These are phyloP conservation scores for Lytechinus variegatus DNA, from an alignment of 35 echinoderm and acorn worm species.

Conservation along the genomic window DNA sequence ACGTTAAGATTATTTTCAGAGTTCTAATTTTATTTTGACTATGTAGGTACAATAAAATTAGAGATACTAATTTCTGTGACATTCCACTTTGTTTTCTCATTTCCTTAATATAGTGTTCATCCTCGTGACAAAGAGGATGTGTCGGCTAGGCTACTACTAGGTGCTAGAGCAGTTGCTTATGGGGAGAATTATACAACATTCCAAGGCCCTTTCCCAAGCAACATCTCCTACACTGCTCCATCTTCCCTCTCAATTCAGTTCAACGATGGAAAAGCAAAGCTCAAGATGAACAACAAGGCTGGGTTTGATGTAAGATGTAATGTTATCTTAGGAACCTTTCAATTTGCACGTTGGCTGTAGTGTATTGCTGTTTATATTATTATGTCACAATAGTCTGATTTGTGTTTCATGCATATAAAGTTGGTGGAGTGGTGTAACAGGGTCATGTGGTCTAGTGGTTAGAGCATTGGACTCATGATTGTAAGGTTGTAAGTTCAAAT, in stretches of 20 bases:
- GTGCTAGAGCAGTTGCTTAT: slow-evolving; percentile 61
- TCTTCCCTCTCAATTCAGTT: slow-evolving; percentile 44
- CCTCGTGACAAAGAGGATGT: slow-evolving; percentile 76
- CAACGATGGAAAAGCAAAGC: slow-evolving; percentile 45
- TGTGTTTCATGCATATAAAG: no score
- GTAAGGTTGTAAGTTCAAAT: no score
- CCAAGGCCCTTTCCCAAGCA: slow-evolving; percentile 56
- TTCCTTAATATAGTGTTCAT: slow-evolving; percentile 52
- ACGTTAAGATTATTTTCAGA: no score
- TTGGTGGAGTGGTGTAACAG: no score
- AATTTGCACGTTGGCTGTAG: no score
- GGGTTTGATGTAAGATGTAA: slow-evolving; percentile 76
- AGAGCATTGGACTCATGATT: no score
- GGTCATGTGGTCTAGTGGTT: no score
- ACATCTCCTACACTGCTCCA: not conserved
- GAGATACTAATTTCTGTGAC: not conserved
- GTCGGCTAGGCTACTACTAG: slow-evolving; percentile 50
- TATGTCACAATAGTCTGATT: no score
- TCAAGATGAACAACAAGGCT: slow-evolving; percentile 32
- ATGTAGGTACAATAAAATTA: no score
- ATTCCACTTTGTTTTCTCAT: not conserved
- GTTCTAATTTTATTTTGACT: no score
- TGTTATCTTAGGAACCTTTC: not conserved
- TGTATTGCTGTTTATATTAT: no score
- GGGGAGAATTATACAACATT: slow-evolving; percentile 41